Evolutionary conservation across 1,140 invertebrate genomes (phyloP), one percentile per base, ranked within the genome.

Genomic region (Capitella teleta): DNA sequence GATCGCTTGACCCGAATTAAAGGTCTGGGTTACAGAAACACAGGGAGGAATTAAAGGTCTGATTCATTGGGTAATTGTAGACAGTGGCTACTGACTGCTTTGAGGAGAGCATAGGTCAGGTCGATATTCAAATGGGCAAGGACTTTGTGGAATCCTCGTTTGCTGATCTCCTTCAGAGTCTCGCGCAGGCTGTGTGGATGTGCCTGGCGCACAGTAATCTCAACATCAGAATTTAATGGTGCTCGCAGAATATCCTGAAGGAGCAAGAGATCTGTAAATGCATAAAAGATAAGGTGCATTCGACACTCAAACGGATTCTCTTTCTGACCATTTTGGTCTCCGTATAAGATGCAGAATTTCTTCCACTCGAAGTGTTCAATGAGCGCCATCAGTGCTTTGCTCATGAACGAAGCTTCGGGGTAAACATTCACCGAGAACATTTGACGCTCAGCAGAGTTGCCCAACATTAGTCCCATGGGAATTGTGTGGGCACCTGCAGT

Each of bases 381-480:
- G 36, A 67, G 49, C 43, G 63, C 59, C 3, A 58, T 54, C 38
- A 58, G 58, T 3, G 63, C 61, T 18, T 54, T 52, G 19, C 56
- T 54, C 32, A 67, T 52, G 41, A 62, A 47, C 24, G 52, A 37
- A 8, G 55, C 21, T 24, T 57, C 57, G 0, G 64, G 64, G 49
- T 63, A 57, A 16, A 67, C 49, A 54, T 67, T 67, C 26, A 67
- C 52, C 16, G 60, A 60, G 51, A 61, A 60, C 1, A 51, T 16
- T 4, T 51, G 49, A 19, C 36, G 32, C 32, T 37, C 32, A 25
- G 21, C 47, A 24, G 23, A 21, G 19, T 19, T 19, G 19, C 45
- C n/a, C 19, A 40, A 8, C 21, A 8, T 10, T n/a, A 40, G 14
- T 14, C 6, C 3, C 10, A 24, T 40, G n/a, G n/a, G n/a, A n/a